Base-by-base conservation (phyloP, 1,140 invertebrate species). In the Planococcus citri region DNA sequence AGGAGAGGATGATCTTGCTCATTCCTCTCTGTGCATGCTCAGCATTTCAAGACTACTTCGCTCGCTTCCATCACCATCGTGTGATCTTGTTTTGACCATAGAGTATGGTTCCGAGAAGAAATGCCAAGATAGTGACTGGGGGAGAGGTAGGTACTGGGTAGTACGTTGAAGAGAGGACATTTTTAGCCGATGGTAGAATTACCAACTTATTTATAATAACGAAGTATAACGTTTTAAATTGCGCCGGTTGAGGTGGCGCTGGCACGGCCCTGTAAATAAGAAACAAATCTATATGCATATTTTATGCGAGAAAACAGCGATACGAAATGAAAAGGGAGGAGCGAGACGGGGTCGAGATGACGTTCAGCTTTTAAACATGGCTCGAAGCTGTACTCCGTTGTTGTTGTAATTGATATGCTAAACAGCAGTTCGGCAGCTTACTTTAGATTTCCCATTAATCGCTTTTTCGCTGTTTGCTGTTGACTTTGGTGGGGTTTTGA, bases 211-310 rank as follows among this genome's bases (percentile, higher is more conserved):
- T 37, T 37, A 37, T 51, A 51, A n/a, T 51, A n/a, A 51, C n/a
- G 41, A 51, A 20, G 41, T 51, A 9, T 17, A 4, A 17, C 29
- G 29, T 33, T 12, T 3, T 33, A 3, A 33, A 6, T 33, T 33
- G 12, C 29, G 3, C 29, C 12, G 4, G 29, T 12, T n/a, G 10
- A n/a, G 4, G 10, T 20, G 41, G 41, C n/a, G n/a, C n/a, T n/a
- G n/a, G n/a, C n/a, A n/a, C n/a, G n/a, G n/a, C n/a, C n/a, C n/a
- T n/a, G n/a, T n/a, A n/a, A n/a, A n/a, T 14, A 17, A 51, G n/a
- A 17, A 51, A 51, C 41, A 51, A 51, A 51, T 51, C 41, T n/a
- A n/a, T 51, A 51, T 51, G 41, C 41, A 51, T 51, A 51, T 51
- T 51, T 51, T 51, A 51, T 37, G 14, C 33, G 33, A 6, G 33